Percentiles rank a stretch among this genome's conserved stretches.
These are phyloP conservation scores for Amphiprion percula DNA, from an alignment of 2,113 vertebrate genomes.

Conservation along the genomic window DNA sequence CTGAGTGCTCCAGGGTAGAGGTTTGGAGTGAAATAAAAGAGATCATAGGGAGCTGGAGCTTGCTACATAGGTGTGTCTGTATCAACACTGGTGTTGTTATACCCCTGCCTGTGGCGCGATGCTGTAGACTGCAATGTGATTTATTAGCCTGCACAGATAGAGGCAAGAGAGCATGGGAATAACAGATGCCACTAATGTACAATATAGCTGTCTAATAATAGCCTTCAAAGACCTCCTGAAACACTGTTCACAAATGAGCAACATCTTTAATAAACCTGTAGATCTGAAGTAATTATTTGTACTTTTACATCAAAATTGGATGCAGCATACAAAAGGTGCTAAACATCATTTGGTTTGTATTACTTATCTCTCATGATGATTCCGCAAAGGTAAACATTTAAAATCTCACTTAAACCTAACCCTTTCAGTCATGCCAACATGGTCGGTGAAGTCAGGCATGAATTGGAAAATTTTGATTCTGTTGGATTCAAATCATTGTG, in stretches of 20 bases:
- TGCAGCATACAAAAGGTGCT: background rate
- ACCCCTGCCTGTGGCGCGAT: constrained; percentile 50
- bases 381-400: background rate
- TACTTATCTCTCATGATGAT: constrained; percentile 1
- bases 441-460: background rate
- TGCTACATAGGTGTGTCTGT: constrained; percentile 67
- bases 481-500: background rate
- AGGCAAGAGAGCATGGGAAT: constrained; percentile 44
- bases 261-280: constrained; percentile 53
- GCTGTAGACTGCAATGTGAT: constrained; percentile 63
- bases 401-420: background rate
- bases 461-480: too few relatives aligned
- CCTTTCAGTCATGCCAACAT: background rate
- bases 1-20: constrained; percentile 67
- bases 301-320: constrained; percentile 31
- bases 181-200: constrained; percentile 69
- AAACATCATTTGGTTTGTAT: constrained; percentile 9
- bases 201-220: constrained; percentile 63
- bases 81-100: constrained; percentile 59
- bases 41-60: constrained; percentile 63
- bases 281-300: constrained; percentile 36
- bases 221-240: constrained; percentile 46
- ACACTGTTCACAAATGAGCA: constrained; percentile 26
- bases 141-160: constrained; percentile 65
- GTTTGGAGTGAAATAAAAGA: constrained; percentile 66